Base-by-base conservation (phyloP, 2,888 invertebrate species). In the Hyalella azteca region DNA sequence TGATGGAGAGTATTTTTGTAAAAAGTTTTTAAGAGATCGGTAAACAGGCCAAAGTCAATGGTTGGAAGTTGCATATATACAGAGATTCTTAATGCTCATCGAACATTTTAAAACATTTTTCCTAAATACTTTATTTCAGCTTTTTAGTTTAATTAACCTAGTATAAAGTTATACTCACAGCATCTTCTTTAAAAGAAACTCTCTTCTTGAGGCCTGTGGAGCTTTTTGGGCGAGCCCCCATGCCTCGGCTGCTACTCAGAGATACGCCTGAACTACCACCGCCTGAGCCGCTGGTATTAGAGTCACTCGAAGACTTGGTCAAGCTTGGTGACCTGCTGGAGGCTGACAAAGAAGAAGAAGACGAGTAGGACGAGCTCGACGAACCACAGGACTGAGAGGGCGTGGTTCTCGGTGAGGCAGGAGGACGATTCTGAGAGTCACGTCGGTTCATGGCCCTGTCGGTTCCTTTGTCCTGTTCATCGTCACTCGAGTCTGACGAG, bases 271-370 rank as follows among this genome's bases (percentile, higher is more conserved):
- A 79, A 29, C 22, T 77, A 22, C 73, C 75, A 22, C 78, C 41
- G 76, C 80, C 54, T n/a, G 80, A 80, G 26, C 78, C 78, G 48
- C 66, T 79, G 9, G 83, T 79, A 49, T 78, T 83, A n/a, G 83
- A 83, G 78, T 84, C 84, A 73, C 84, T 84, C 0, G 84, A 84
- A 19, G 84, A 84, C 50, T 84, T 84, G 59, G 82, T 82, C 29
- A 84, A 78, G 66, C 79, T 81, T 3, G 82, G 80, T 19, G 80
- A 79, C 54, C 79, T 73, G 48, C 76, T 79, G 32, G 84, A 81
- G 26, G 81, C 77, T 22, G 81, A 81, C 41, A 81, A 48, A 3
- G 80, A 78, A 29, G 81, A 80, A 39, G 78, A 78, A 39, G 82
- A 79, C 15, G 60, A 60, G 40, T 54, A 41, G 4, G 54, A 50